Evolutionary conservation across 2,888 invertebrate genomes (phyloP).

Genomic region (Cepaea hortensis): DNA sequence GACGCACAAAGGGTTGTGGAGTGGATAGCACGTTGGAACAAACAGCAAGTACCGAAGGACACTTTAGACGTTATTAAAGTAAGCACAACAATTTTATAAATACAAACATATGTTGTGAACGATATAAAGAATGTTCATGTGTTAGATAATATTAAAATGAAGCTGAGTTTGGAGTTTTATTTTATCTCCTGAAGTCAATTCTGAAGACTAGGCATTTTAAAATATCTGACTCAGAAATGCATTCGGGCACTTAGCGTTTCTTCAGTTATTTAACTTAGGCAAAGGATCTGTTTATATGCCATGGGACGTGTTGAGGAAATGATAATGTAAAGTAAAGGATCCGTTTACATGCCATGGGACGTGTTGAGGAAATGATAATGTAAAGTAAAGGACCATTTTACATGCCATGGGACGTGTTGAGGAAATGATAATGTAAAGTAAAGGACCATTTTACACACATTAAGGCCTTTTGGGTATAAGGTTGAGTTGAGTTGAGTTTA

Average conservation of each 20-base stretch:
- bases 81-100: neutral
- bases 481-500: neutral
- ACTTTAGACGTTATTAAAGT: constrained; percentile 20
- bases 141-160: neutral
- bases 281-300: neutral
- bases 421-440: neutral
- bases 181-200: no score
- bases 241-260: neutral
- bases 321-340: neutral
- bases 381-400: neutral
- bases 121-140: neutral
- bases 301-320: neutral
- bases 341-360: neutral
- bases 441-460: neutral
- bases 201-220: no score
- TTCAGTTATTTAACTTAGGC: neutral
- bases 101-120: neutral
- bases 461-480: neutral
- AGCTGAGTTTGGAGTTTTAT: no score
- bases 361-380: neutral
- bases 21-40: constrained; percentile 26
- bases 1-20: constrained; percentile 24
- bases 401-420: neutral
- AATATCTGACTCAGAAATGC: no score
- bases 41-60: constrained; percentile 5